A percentile compares a stretch with the other conserved stretches of the same genome.
Evolutionary conservation across 2,113 vertebrate species (phyloP).

Genomic region (Alosa alosa): DNA sequence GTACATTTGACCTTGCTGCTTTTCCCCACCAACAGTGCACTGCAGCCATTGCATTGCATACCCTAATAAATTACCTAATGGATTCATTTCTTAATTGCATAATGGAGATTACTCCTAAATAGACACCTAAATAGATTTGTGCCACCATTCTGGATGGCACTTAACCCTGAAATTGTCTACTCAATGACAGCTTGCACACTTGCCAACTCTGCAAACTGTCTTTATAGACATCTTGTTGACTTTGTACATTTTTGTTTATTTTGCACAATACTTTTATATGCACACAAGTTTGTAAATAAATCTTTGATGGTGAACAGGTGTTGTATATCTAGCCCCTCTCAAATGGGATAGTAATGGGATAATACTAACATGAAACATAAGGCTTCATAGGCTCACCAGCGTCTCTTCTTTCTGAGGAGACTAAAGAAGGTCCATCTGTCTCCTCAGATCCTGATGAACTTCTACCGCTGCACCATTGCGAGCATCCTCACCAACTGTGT

Average conservation of each 20-base stretch:
- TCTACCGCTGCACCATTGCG: no score
- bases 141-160: neutral
- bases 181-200: neutral
- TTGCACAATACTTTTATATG: neutral
- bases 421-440: no score
- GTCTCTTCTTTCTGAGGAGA: no score
- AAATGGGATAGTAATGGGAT: no score
- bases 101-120: neutral
- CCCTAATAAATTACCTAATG: neutral
- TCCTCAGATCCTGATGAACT: no score
- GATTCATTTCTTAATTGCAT: neutral
- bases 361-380: no score
- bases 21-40: neutral
- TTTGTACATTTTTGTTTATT: neutral
- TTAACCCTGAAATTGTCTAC: neutral
- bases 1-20: neutral
- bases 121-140: neutral
- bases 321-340: no score
- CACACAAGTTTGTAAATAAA: no score
- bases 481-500: no score
- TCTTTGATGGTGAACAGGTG: no score
- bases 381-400: no score
- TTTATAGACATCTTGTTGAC: neutral
- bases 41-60: neutral
- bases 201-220: neutral